Evolutionary conservation across 2,888 invertebrate species (phyloP).

Genomic region (Kuschelorhynchus macadamiae): DNA sequence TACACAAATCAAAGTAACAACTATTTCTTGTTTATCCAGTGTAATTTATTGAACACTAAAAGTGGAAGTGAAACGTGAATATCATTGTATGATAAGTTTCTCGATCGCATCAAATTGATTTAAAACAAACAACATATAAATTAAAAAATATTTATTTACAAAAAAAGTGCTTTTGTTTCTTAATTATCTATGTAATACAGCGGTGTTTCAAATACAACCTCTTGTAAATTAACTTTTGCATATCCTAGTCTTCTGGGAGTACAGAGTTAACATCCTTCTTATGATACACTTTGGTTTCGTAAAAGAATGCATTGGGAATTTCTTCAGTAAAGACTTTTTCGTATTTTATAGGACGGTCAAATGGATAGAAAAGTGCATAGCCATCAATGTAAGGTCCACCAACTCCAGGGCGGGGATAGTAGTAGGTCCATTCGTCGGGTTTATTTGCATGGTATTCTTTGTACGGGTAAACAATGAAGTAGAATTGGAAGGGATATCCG

Average conservation of each 20-base stretch:
- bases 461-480: slow-evolving; percentile 69
- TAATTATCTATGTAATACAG: too few species aligned
- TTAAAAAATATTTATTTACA: too few species aligned
- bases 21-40: too few species aligned
- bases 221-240: neutral
- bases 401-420: slow-evolving; percentile 54
- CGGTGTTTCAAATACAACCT: slow-evolving; percentile 12
- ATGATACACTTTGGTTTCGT: slow-evolving; percentile 78
- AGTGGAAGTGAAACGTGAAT: too few species aligned
- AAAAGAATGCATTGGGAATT: slow-evolving; percentile 78
- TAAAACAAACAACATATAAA: too few species aligned
- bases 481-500: slow-evolving; percentile 66
- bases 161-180: too few species aligned
- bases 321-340: slow-evolving; percentile 72
- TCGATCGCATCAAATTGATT: too few species aligned
- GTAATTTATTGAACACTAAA: too few species aligned
- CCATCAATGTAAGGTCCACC: slow-evolving; percentile 69
- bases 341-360: slow-evolving; percentile 76
- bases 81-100: too few species aligned
- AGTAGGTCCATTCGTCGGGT: slow-evolving; percentile 47
- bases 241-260: slow-evolving; percentile 15
- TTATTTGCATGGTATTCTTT: slow-evolving; percentile 55
- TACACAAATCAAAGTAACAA: too few species aligned
- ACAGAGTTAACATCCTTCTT: slow-evolving; percentile 55
- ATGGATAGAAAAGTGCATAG: slow-evolving; percentile 80